Percentiles rank a stretch among this genome's conserved stretches.
These are phyloP conservation scores for Anguilla japonica DNA, from an alignment of 2,113 vertebrate species.

Conservation along the genomic window DNA sequence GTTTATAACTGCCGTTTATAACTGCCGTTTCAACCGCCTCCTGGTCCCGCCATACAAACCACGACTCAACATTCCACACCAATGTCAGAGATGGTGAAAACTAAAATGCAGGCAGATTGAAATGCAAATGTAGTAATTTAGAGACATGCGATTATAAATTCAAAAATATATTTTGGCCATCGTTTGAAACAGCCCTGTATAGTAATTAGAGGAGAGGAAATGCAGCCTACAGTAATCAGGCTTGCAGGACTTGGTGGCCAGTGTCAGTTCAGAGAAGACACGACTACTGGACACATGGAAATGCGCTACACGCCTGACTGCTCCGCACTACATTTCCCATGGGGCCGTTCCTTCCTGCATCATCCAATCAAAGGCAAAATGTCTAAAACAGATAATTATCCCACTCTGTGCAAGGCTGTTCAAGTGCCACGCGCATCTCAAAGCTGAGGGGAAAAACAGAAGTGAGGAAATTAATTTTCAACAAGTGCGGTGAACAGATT, in stretches of 20 bases:
- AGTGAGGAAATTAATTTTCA: neutral
- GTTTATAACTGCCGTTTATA: too few species aligned
- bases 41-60: too few species aligned
- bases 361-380: neutral
- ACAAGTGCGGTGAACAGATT: neutral
- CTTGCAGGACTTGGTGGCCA: neutral
- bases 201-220: neutral
- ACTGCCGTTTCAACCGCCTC: too few species aligned
- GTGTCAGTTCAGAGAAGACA: neutral
- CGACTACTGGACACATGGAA: neutral
- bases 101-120: too few species aligned
- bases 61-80: too few species aligned
- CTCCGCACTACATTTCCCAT: neutral
- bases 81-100: too few species aligned
- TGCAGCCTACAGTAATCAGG: neutral
- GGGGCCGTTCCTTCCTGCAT: neutral
- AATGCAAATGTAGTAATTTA: too few species aligned
- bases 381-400: conserved; percentile 7
- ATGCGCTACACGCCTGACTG: neutral
- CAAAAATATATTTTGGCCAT: neutral
- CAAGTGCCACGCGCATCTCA: neutral
- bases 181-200: neutral
- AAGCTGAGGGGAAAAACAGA: neutral
- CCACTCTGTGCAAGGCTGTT: neutral
- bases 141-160: too few species aligned